Conservation (phyloP, 2,888 invertebrate genomes). For the Mythimna vitellina region DNA sequence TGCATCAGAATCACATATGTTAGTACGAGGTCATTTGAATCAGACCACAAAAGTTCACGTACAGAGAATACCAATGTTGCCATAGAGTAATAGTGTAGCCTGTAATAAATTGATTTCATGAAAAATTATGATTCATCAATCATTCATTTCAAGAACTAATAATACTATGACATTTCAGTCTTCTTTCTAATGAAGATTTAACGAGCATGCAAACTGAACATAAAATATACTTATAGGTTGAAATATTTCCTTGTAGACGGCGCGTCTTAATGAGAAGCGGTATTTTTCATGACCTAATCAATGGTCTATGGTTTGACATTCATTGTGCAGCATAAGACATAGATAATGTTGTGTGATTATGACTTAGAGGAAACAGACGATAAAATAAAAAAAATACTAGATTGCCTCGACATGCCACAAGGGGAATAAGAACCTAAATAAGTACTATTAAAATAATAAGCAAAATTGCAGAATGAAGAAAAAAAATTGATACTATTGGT, state of each 20-base stretch:
- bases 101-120: background rate
- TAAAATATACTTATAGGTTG: background rate
- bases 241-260: conserved; percentile 5
- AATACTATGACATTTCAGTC: background rate
- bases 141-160: background rate
- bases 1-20: background rate
- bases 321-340: conserved; percentile 16
- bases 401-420: conserved; percentile 35
- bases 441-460: background rate
- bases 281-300: conserved; percentile 54
- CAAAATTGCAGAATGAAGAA: background rate
- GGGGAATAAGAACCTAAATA: conserved; percentile 12
- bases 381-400: conserved; percentile 50
- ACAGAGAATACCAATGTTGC: background rate
- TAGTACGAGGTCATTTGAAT: background rate
- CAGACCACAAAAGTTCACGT: background rate
- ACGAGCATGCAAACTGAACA: background rate
- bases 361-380: conserved; percentile 51
- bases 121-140: conserved; percentile 3
- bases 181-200: background rate
- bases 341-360: conserved; percentile 46
- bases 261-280: conserved; percentile 19
- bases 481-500: background rate
- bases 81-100: background rate
- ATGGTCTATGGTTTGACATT: conserved; percentile 40